phyloP scores from a whole-genome alignment of 2,113 vertebrate genomes.

The Caracal caracal region DNA sequence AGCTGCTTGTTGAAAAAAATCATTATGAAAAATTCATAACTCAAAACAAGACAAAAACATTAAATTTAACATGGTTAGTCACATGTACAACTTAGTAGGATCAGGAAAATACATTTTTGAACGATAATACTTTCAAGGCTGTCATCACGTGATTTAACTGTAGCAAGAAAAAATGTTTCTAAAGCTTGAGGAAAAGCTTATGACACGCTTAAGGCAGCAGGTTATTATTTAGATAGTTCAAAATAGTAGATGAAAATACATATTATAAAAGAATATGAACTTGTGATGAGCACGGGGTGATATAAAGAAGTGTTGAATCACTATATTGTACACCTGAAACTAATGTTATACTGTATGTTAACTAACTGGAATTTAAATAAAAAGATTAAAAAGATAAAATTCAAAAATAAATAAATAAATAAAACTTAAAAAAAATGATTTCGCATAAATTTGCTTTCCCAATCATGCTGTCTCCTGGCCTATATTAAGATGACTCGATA shows the following conservation, averaged over 20 bases:
- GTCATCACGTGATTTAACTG: slow-evolving; percentile 14
- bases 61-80: not conserved
- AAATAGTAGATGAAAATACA: slow-evolving; percentile 41
- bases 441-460: slow-evolving; percentile 18
- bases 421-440: slow-evolving; percentile 12
- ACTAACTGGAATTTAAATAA: not conserved
- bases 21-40: not conserved
- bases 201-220: slow-evolving; percentile 24
- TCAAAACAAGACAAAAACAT: slow-evolving; percentile 46
- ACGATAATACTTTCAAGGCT: slow-evolving; percentile 24
- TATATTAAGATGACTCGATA: slow-evolving; percentile 10
- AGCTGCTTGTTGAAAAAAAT: slow-evolving; percentile 3
- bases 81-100: not conserved
- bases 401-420: not conserved
- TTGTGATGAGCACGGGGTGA: not conserved
- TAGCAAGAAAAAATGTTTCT: not conserved
- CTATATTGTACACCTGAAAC: not conserved
- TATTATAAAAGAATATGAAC: not conserved
- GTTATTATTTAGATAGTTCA: not conserved
- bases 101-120: not conserved
- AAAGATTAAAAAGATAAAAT: not conserved
- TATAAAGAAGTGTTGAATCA: not conserved
- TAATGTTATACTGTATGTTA: not conserved
- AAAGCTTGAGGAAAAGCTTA: slow-evolving; percentile 47
- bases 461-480: not conserved